A percentile compares a stretch with the other conserved stretches of the same genome.
Evolutionary conservation across 2,113 vertebrate genomes (phyloP).

Genomic region (Crotalus helleri): DNA sequence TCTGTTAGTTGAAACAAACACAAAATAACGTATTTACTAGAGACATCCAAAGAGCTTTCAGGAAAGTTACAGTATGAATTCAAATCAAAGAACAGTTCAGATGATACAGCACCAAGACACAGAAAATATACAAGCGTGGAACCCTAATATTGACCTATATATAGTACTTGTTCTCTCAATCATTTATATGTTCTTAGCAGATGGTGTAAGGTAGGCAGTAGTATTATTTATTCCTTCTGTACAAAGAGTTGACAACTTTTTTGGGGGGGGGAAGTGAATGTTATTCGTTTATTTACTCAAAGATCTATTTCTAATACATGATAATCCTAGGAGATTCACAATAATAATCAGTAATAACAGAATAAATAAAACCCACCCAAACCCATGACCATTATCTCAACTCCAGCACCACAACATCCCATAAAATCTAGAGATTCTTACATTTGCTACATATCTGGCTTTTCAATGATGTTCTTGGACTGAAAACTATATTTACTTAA

Average conservation of each 20-base stretch:
- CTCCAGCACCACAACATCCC: neutral
- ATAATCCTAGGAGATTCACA: neutral
- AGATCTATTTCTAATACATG: neutral
- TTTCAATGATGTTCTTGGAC: neutral
- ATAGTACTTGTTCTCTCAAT: neutral
- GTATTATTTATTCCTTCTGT: neutral
- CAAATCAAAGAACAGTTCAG: neutral
- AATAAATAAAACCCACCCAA: neutral
- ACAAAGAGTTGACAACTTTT: neutral
- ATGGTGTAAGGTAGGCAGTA: neutral
- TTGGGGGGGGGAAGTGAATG: neutral
- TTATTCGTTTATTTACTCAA: neutral
- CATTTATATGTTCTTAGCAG: neutral
- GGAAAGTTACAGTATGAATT: neutral
- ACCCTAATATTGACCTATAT: neutral
- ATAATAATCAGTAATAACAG: neutral
- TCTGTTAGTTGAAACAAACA: neutral
- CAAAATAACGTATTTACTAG: neutral
- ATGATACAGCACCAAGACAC: neutral
- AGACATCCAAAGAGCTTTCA: neutral
- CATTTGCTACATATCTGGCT: neutral
- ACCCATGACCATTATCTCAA: neutral
- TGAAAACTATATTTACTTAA: neutral
- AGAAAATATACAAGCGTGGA: neutral
- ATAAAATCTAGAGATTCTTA: neutral